phyloP scores from a whole-genome alignment of 2,888 invertebrate genomes.

The Philonicus albiceps region DNA sequence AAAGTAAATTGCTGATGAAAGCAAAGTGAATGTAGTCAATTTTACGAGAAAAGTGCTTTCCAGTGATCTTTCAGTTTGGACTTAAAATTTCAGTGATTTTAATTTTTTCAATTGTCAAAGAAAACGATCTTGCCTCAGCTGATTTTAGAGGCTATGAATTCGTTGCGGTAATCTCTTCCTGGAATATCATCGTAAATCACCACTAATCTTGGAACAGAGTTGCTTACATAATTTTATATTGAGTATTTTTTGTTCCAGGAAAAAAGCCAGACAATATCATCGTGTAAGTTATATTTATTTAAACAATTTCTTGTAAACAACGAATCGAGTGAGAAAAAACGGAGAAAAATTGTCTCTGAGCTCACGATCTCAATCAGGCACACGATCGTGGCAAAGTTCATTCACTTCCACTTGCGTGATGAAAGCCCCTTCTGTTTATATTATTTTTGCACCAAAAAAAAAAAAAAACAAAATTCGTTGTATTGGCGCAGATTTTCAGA shows the following conservation, averaged over 20 bases:
- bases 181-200: background rate
- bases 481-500: background rate
- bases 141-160: background rate
- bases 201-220: background rate
- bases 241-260: background rate
- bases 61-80: background rate
- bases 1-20: background rate
- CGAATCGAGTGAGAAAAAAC: background rate
- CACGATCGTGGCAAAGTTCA: conserved; percentile 30
- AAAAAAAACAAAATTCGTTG: background rate
- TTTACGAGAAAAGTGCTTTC: background rate
- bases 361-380: background rate
- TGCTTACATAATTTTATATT: background rate
- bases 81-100: background rate
- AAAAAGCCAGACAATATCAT: background rate
- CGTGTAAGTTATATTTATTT: conserved; percentile 32
- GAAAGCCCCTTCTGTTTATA: conserved; percentile 24
- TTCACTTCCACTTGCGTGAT: conserved; percentile 3
- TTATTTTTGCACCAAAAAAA: conserved; percentile 22
- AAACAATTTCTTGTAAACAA: conserved; percentile 29
- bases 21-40: background rate
- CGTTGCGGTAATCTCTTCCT: background rate
- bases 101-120: background rate
- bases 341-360: background rate
- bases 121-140: background rate